Evolutionary conservation across 2,797 vertebrate genomes (phyloP).

Genomic region (Epinephelus awoara): DNA sequence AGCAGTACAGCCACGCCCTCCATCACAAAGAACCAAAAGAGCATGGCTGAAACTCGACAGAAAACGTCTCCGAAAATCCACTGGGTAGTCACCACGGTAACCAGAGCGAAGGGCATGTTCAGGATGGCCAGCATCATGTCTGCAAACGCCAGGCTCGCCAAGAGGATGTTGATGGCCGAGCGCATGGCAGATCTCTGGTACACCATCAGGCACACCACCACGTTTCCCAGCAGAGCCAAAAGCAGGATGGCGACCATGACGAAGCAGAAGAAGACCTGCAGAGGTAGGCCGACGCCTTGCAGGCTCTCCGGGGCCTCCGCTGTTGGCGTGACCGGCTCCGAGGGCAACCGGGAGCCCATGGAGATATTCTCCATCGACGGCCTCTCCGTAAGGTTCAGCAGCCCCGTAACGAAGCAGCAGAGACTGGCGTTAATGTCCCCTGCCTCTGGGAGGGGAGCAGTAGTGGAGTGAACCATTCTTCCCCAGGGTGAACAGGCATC

Average conservation of each 20-base stretch:
- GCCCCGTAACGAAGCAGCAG: constrained; percentile 83
- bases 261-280: constrained; percentile 93
- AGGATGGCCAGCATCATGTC: constrained; percentile 96
- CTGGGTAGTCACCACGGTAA: constrained; percentile 91
- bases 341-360: constrained; percentile 56
- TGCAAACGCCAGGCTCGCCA: constrained; percentile 96
- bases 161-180: constrained; percentile 98
- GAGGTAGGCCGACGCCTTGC: constrained; percentile 88
- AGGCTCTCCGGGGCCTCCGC: constrained; percentile 72
- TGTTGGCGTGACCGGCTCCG: constrained; percentile 71
- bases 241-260: constrained; percentile 91
- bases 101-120: constrained; percentile 96
- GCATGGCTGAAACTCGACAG: constrained; percentile 95
- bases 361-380: constrained; percentile 73
- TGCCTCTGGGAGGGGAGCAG: constrained; percentile 81
- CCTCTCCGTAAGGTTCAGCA: constrained; percentile 84
- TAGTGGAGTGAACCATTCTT: constrained; percentile 89
- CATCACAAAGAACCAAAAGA: constrained; percentile 97
- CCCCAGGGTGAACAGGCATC: constrained; percentile 72
- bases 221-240: constrained; percentile 94
- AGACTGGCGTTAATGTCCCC: constrained; percentile 84
- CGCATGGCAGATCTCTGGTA: constrained; percentile 98
- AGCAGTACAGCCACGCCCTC: constrained; percentile 96
- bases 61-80: constrained; percentile 96
- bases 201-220: constrained; percentile 98